Evolutionary conservation across 2,888 invertebrate genomes (phyloP), one percentile per base, ranked within the genome.

Genomic region (Thecocarcelia acutangulata): DNA sequence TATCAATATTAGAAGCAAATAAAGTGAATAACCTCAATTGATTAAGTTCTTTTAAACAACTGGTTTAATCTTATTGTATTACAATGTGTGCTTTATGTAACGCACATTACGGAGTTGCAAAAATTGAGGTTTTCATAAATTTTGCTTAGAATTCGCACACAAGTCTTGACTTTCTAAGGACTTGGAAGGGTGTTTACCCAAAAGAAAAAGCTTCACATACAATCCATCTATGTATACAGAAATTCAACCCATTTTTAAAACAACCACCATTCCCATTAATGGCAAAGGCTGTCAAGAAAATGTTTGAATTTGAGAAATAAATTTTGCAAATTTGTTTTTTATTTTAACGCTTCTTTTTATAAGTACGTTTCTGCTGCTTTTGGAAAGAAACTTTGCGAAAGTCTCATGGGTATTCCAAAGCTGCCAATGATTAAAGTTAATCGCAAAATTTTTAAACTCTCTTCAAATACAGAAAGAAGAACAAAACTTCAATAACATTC

Each of bases 321-420:
- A 72, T 73, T 78, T 68, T 46, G 64, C 64, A 72, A 78, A 70
- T 56, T 63, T 21, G 42, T 52, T 78, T 72, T 52, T 54, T 12
- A 42, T 44, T 50, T 58, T 44, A 9, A 19, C 17, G 12, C 8
- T 13, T 52, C 8, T 56, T 48, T 63, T 17, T 19, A n/a, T n/a
- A n/a, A n/a, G n/a, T 42, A 13, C 9, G 19, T 46, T 28, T 37
- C 54, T 73, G 12, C 24, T 17, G 21, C 6, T 64, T 44, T 13
- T 24, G 15, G 48, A 50, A 17, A 52, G 44, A 79, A 40, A 73
- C 72, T 68, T 46, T 24, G 54, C n/a, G 42, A 61, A 50, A 58
- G 69, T 75, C 64, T 75, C 44, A 58, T 44, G 75, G 75, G 75
- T 80, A 80, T 70, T 74, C 19, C 13, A 15, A 61, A 40, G 59